Conservation (phyloP, 2,797 vertebrate species). For the Danio tinwini region DNA sequence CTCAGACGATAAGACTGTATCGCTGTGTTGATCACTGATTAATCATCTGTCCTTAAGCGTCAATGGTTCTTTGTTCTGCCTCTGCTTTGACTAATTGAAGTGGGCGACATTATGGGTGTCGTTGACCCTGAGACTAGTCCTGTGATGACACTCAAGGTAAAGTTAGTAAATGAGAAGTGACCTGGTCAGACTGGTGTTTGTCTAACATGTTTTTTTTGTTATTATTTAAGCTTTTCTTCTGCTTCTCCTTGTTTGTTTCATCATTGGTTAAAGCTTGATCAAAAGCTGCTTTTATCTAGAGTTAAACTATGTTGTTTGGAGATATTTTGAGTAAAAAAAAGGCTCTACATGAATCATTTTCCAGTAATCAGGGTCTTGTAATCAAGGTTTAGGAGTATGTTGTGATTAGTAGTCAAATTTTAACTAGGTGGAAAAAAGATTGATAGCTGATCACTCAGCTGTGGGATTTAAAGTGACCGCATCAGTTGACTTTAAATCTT, state of each 20-base stretch:
- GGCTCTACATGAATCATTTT: neutral
- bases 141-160: constrained; percentile 45
- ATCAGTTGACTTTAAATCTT: too few relatives aligned
- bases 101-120: neutral
- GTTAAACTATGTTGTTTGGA: neutral
- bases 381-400: constrained; percentile 17
- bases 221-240: neutral
- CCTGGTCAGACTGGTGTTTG: constrained; percentile 28
- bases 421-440: neutral
- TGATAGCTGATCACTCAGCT: constrained; percentile 60
- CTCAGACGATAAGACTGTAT: constrained; percentile 36
- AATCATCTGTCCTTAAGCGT: constrained; percentile 39
- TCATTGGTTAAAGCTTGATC: constrained; percentile 75
- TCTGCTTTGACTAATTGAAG: constrained; percentile 39
- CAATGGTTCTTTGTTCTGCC: constrained; percentile 54
- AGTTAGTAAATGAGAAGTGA: constrained; percentile 28
- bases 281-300: constrained; percentile 58
- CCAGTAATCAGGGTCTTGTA: constrained; percentile 63
- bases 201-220: constrained; percentile 8
- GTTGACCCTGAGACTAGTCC: constrained; percentile 48
- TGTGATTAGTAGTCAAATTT: neutral
- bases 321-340: neutral
- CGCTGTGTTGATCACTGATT: constrained; percentile 57
- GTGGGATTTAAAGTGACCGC: too few relatives aligned
- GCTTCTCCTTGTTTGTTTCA: constrained; percentile 60